A percentile compares a stretch with the other conserved stretches of the same genome.
Evolutionary conservation across 2,888 invertebrate species (phyloP).

Genomic region (Drosophila borborema): DNA sequence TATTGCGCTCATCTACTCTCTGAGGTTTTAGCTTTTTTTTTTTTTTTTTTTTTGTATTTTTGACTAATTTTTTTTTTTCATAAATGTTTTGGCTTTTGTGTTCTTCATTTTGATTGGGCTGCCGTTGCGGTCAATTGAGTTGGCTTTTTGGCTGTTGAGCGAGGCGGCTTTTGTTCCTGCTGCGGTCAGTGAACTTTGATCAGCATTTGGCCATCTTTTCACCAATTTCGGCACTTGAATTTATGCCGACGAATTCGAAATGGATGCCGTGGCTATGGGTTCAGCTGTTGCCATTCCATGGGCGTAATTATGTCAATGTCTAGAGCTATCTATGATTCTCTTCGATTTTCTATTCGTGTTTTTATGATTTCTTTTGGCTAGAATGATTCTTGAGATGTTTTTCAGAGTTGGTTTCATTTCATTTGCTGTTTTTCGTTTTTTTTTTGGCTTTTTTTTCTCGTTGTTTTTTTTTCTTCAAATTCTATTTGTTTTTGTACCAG

Average conservation of each 20-base stretch:
- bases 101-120: background rate
- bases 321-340: conserved; percentile 32
- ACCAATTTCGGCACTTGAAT: conserved; percentile 59
- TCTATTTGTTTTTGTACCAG: conserved; percentile 10
- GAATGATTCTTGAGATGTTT: conserved; percentile 41
- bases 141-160: background rate
- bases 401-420: conserved; percentile 24
- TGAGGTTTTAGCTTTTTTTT: background rate
- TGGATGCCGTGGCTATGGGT: conserved; percentile 31
- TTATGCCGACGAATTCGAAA: conserved; percentile 27
- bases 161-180: conserved; percentile 39
- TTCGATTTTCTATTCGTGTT: background rate
- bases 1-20: background rate
- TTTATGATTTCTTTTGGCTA: conserved; percentile 10
- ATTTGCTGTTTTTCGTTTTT: conserved; percentile 14
- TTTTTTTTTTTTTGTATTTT: no score
- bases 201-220: conserved; percentile 36
- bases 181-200: conserved; percentile 63
- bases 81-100: background rate
- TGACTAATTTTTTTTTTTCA: no score
- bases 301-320: conserved; percentile 72
- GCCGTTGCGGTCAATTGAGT: conserved; percentile 24
- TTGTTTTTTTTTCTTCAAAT: background rate
- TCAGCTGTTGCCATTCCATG: conserved; percentile 27
- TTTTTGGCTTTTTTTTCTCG: no score